phyloP scores from a whole-genome alignment of 1,140 invertebrate genomes.

The Mercenaria mercenaria region DNA sequence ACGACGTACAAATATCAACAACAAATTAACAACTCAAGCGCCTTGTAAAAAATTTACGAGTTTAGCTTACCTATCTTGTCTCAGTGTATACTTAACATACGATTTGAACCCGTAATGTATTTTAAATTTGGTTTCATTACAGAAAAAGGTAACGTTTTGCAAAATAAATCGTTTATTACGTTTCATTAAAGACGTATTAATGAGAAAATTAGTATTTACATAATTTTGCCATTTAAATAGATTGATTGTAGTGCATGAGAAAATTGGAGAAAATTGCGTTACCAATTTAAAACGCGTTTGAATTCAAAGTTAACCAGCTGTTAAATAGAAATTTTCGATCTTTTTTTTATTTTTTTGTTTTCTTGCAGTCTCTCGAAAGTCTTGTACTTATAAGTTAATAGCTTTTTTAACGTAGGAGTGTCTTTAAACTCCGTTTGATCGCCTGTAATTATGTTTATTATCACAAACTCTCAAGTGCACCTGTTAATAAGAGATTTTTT shows the following conservation, averaged over 20 bases:
- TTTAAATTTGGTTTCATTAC: no score
- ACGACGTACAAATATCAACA: no score
- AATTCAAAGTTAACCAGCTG: background rate
- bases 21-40: no score
- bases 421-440: background rate
- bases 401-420: background rate
- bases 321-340: background rate
- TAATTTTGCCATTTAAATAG: slow-evolving; percentile 5
- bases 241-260: background rate
- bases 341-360: slow-evolving; percentile 16
- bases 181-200: background rate
- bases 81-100: no score
- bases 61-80: no score
- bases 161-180: background rate
- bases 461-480: background rate
- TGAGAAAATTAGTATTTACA: background rate
- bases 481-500: background rate
- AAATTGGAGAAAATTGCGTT: background rate
- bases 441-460: background rate
- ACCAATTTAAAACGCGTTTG: background rate
- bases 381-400: background rate
- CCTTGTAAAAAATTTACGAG: no score
- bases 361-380: background rate
- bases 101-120: no score
- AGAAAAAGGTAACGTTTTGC: background rate